These are phyloP conservation scores for Drosophila prolongata DNA, from an alignment of 2,888 invertebrate genomes.

Conservation along the genomic window DNA sequence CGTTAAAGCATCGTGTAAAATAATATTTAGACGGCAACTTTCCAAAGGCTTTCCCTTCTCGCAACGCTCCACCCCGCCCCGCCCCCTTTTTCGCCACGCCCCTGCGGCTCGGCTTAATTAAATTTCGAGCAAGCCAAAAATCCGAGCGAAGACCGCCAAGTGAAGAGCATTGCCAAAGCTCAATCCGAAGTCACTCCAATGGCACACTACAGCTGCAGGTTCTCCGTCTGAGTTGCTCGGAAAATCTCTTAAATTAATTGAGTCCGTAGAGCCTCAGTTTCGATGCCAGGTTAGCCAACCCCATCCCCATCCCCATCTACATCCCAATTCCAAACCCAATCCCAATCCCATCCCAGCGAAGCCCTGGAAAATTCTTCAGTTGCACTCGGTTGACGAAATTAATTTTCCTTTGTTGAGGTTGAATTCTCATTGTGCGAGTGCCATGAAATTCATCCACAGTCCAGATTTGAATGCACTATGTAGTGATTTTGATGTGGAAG, in stretches of 20 bases:
- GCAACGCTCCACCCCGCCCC: too few species aligned
- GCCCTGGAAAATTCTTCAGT: conserved; percentile 51
- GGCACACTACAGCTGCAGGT: conserved; percentile 31
- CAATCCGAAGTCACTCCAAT: conserved; percentile 41
- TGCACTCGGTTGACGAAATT: conserved; percentile 56
- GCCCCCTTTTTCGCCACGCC: not conserved
- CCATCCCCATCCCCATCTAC: not conserved
- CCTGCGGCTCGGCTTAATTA: conserved; percentile 63
- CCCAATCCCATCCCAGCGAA: conserved; percentile 42
- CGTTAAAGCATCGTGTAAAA: conserved; percentile 79
- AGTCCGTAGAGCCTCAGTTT: conserved; percentile 36
- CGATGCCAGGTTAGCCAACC: conserved; percentile 7
- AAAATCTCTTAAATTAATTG: conserved; percentile 76
- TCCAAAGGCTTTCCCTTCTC: conserved; percentile 5
- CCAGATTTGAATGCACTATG: conserved; percentile 30
- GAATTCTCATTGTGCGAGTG: conserved; percentile 38
- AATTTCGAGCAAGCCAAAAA: conserved; percentile 67
- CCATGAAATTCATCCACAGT: conserved; percentile 30
- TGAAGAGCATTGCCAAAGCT: conserved; percentile 42
- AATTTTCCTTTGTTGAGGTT: conserved; percentile 56
- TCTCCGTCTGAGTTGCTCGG: conserved; percentile 7
- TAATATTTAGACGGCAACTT: conserved; percentile 75
- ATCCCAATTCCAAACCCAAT: not conserved
- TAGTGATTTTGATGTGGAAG: conserved; percentile 36
- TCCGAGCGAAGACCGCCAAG: conserved; percentile 69